Base-by-base conservation (phyloP, 2,888 invertebrate species). In the Plebejus melissa region DNA sequence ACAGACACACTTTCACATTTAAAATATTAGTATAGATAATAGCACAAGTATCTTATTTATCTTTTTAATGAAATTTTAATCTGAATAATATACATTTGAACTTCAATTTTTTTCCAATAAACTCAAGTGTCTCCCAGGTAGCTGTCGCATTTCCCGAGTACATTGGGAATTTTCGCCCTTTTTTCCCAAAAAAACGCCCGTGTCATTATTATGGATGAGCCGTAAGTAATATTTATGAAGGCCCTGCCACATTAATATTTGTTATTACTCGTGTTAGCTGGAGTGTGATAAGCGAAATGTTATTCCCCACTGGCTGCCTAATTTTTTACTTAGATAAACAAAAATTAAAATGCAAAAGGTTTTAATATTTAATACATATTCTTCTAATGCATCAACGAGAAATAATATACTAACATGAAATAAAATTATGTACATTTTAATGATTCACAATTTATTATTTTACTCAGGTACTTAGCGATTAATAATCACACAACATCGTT, bases 211-310 rank as follows among this genome's bases (percentile, higher is more conserved):
- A 77, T 70, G 77, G 88, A 85, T 85, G 89, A 89, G 88, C 88
- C 88, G 86, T 88, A 86, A 86, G 89, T 86, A 87, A 88, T 90
- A 91, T 91, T 90, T 89, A 90, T 89, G 88, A 83, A 87, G 84
- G 85, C 86, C 71, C 71, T 5, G 46, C 46, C 46, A 71, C 41
- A 65, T 41, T 41, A 41, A 71, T 71, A 46, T 71, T 46, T 71
- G 71, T 41, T 71, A 71, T 46, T 71, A 46, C 71, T 71, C 71
- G 41, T 71, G 70, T 70, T 70, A 70, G 70, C 70, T 41, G 46
- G 70, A 70, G 70, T 70, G 28, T 71, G 41, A 71, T 71, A 41
- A 71, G 71, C 22, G 71, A 46, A 46, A 71, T 71, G 71, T 65
- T 65, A 65, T 65, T 65, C 65, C 65, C 65, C 16, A 16, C 32